These are phyloP conservation scores for Hirtodrosophila alboralis DNA, from an alignment of 2,888 invertebrate genomes.

Conservation along the genomic window DNA sequence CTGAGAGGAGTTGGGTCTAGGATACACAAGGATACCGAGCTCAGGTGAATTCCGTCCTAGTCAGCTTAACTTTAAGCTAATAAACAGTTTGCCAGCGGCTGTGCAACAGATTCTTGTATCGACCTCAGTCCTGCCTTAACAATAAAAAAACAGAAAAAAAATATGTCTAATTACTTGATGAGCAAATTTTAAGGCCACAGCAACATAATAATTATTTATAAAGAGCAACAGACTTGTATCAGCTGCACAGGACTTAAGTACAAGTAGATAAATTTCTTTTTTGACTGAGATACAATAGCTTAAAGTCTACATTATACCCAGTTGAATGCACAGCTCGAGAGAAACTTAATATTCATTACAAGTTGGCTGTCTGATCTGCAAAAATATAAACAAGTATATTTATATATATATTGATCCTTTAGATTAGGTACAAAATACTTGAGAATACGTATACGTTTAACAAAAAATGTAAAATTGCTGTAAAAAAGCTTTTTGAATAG, in stretches of 20 bases:
- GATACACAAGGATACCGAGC: neutral
- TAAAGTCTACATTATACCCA: constrained; percentile 10
- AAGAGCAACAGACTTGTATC: neutral
- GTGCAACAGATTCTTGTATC: too few species aligned
- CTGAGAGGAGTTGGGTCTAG: neutral
- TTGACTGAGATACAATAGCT: too few species aligned
- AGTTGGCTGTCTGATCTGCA: neutral
- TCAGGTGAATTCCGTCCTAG: neutral
- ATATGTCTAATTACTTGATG: constrained; percentile 16
- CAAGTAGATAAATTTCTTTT: too few species aligned
- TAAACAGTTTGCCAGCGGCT: too few species aligned
- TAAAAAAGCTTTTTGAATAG: too few species aligned
- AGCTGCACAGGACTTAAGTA: constrained; percentile 11
- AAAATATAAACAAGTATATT: too few species aligned
- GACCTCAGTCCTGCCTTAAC: too few species aligned
- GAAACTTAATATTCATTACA: constrained; percentile 21
- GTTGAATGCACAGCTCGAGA: neutral
- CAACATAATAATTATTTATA: neutral
- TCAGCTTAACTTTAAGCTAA: constrained; percentile 4
- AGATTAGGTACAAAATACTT: too few species aligned
- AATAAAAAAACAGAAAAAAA: too few species aligned
- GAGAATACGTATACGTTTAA: too few species aligned
- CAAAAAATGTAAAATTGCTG: too few species aligned
- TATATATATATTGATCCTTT: too few species aligned
- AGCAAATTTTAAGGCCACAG: neutral